These are phyloP conservation scores for Malurus alboscapulatus DNA, from an alignment of 2,113 vertebrate genomes.

Conservation along the genomic window DNA sequence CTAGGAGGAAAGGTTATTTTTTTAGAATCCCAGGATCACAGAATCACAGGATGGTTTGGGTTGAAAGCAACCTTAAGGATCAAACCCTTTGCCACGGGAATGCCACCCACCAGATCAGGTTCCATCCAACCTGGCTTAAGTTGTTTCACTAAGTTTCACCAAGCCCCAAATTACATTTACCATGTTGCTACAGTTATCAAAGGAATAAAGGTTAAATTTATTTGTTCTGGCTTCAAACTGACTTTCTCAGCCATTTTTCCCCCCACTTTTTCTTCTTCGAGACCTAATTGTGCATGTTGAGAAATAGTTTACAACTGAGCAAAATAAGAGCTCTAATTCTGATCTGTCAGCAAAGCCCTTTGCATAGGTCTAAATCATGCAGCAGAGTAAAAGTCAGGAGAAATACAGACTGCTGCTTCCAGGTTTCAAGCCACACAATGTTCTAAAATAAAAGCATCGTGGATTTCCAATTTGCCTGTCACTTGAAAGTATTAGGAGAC, in stretches of 20 bases:
- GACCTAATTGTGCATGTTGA: not conserved
- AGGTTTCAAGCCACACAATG: not conserved
- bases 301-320: not conserved
- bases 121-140: not conserved
- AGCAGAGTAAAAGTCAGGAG: not conserved
- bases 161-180: not conserved
- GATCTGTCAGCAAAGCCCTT: slow-evolving; percentile 19
- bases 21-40: not conserved
- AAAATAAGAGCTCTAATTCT: slow-evolving; percentile 3
- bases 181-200: not conserved
- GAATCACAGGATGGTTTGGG: not conserved
- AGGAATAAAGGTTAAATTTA: not conserved
- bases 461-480: slow-evolving; percentile 49
- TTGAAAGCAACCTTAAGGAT: not conserved
- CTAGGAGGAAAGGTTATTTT: not conserved
- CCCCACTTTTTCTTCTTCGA: not conserved
- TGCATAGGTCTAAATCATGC: slow-evolving; percentile 15
- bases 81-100: not conserved
- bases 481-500: slow-evolving; percentile 8
- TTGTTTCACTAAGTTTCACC: not conserved
- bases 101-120: no score
- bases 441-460: slow-evolving; percentile 37
- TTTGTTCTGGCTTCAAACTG: not conserved
- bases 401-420: not conserved
- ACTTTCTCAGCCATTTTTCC: not conserved